phyloP scores from a whole-genome alignment of 2,113 vertebrate species.

The Donacobius atricapilla region DNA sequence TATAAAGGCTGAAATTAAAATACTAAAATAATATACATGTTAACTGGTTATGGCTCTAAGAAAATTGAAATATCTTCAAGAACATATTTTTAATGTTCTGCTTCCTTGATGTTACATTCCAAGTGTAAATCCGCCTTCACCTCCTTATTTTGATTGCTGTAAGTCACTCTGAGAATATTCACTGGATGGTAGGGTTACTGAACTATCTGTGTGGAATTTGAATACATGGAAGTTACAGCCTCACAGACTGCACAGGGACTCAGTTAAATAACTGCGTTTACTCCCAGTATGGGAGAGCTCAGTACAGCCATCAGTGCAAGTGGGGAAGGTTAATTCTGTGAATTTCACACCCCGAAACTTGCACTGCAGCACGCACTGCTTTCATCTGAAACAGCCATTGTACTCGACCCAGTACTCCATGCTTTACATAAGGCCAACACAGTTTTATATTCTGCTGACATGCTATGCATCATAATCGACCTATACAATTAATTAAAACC shows the following conservation, averaged over 20 bases:
- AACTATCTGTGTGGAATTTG: background rate
- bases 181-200: background rate
- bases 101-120: background rate
- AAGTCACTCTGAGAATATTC: background rate
- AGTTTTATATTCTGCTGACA: conserved; percentile 41
- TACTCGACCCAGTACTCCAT: background rate
- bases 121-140: background rate
- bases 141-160: background rate
- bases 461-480: conserved; percentile 36
- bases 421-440: background rate
- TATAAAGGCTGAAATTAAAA: background rate
- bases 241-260: background rate
- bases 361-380: background rate
- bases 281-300: background rate
- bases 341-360: background rate
- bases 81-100: background rate
- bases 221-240: background rate
- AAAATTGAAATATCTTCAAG: background rate
- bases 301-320: background rate
- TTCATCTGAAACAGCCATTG: background rate
- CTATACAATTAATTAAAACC: conserved; percentile 54
- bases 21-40: background rate
- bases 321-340: background rate
- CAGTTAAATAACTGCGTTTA: background rate
- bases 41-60: background rate